Evolutionary conservation across 2,113 vertebrate species (phyloP).

Genomic region (Gasterosteus nipponicus): DNA sequence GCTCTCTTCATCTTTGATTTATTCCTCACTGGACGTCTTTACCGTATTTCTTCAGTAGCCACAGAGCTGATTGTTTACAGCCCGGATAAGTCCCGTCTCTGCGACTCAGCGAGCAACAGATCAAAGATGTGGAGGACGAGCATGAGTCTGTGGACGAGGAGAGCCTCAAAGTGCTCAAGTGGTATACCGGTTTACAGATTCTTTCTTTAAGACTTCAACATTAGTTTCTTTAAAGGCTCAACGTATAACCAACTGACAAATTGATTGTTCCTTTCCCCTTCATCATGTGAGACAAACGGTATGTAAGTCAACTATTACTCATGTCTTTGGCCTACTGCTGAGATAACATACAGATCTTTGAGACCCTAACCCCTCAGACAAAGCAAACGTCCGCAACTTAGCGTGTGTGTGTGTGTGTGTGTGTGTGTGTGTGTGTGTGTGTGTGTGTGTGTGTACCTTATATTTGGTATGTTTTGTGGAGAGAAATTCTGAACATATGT

Average conservation of each 20-base stretch:
- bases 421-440: too few species aligned
- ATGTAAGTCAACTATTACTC: neutral
- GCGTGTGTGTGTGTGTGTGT: too few species aligned
- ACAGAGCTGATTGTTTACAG: conserved; percentile 16
- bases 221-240: neutral
- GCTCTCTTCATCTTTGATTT: conserved; percentile 15
- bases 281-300: neutral
- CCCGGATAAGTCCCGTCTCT: neutral
- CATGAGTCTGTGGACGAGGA: conserved; percentile 5
- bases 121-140: conserved; percentile 8
- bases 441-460: too few species aligned
- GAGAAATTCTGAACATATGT: neutral
- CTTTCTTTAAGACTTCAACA: neutral
- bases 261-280: neutral
- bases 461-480: neutral
- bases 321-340: conserved; percentile 4
- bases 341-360: neutral
- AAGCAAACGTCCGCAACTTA: neutral
- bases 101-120: conserved; percentile 6
- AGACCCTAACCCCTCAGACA: neutral
- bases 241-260: neutral
- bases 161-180: neutral
- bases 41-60: conserved; percentile 1
- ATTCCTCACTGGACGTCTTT: neutral
- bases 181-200: neutral